These are phyloP conservation scores for Oopsacas minuta DNA, from an alignment of 37 sponge, comb jelly and placozoan genomes.

Conservation along the genomic window DNA sequence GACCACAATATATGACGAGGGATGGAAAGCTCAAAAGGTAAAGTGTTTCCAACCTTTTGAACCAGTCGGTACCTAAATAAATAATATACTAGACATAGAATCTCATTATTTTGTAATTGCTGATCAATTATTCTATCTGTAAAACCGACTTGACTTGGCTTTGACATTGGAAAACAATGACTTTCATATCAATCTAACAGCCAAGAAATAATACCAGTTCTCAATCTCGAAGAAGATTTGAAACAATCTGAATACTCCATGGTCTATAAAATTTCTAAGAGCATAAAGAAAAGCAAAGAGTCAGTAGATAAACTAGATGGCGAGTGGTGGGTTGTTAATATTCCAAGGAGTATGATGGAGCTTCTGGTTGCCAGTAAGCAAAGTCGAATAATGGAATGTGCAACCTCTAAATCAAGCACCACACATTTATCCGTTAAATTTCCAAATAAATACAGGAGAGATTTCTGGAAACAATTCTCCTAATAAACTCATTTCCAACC, in stretches of 20 bases:
- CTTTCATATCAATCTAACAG: neutral
- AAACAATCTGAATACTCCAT: neutral
- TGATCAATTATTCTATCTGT: neutral
- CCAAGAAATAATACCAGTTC: neutral
- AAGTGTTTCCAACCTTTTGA: too few species aligned
- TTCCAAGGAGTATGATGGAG: neutral
- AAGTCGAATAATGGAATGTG: neutral
- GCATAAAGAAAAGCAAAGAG: neutral
- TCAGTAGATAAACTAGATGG: neutral
- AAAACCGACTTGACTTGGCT: neutral
- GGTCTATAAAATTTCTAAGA: neutral
- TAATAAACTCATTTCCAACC: neutral
- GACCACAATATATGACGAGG: neutral
- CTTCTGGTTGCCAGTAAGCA: neutral
- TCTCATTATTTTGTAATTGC: neutral
- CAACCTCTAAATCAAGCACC: neutral
- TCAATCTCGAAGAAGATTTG: neutral
- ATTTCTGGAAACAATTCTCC: neutral
- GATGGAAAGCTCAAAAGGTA: neutral
- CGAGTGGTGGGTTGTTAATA: neutral
- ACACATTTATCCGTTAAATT: conserved; percentile 16
- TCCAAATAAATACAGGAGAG: neutral
- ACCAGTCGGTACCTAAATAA: too few species aligned
- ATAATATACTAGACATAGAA: too few species aligned
- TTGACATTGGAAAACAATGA: neutral